phyloP scores from a whole-genome alignment of 2,113 vertebrate species.

The Lontra canadensis region DNA sequence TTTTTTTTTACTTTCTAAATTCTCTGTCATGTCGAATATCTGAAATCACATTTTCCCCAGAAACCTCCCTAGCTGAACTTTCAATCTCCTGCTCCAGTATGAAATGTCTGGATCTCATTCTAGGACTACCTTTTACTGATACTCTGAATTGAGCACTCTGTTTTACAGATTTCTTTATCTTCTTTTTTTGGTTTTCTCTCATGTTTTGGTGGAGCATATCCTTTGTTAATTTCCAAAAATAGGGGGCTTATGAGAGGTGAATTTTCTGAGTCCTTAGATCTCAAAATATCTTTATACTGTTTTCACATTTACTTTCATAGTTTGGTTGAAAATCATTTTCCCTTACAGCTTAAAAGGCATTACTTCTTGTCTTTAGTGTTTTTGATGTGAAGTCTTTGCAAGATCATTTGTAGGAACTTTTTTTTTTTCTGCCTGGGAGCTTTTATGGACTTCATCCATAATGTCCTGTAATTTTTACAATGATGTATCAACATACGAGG shows the following conservation, averaged over 20 bases:
- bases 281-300: conserved; percentile 26
- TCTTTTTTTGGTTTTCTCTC: background rate
- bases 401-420: background rate
- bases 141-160: background rate
- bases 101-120: background rate
- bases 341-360: background rate
- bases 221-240: background rate
- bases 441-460: background rate
- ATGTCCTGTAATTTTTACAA: background rate
- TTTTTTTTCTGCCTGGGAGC: background rate
- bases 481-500: background rate
- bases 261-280: background rate
- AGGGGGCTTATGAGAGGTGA: background rate
- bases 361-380: background rate
- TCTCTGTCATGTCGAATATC: background rate
- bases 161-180: background rate
- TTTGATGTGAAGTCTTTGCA: background rate
- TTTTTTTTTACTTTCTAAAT: background rate
- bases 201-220: background rate
- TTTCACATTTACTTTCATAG: background rate
- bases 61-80: background rate
- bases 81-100: background rate
- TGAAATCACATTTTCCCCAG: background rate
- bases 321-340: conserved; percentile 4
- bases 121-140: background rate